phyloP scores from a whole-genome alignment of 2,888 invertebrate genomes.

The Ferrisia virgata region DNA sequence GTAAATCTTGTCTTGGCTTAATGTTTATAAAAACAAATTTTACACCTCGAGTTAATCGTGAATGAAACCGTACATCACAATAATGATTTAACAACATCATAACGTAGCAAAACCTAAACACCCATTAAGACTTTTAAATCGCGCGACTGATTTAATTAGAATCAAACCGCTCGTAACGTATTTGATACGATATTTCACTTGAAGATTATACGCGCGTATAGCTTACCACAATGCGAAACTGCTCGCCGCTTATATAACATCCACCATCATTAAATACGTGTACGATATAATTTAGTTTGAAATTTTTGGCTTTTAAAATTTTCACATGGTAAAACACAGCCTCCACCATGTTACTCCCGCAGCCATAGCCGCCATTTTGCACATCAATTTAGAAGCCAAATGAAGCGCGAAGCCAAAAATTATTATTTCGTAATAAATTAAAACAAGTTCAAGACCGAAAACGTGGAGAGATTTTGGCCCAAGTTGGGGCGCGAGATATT shows the following conservation, averaged over 20 bases:
- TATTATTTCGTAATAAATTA: conserved; percentile 26
- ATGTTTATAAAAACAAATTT: neutral
- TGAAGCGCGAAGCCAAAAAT: conserved; percentile 29
- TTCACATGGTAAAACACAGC: neutral
- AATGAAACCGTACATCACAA: neutral
- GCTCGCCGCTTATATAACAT: neutral
- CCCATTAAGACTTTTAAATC: neutral
- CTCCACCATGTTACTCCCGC: neutral
- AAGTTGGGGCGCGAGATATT: conserved; percentile 14
- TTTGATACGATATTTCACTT: neutral
- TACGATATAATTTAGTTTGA: neutral
- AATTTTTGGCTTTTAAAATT: conserved; percentile 25
- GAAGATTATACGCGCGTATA: neutral
- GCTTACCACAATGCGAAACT: neutral
- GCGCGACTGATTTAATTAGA: neutral
- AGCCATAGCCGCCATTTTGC: neutral
- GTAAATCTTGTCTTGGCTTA: neutral
- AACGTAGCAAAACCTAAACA: neutral
- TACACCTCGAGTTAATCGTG: neutral
- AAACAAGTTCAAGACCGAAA: conserved; percentile 14
- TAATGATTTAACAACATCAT: neutral
- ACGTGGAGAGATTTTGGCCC: neutral
- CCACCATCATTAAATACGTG: neutral
- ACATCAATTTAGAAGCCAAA: neutral
- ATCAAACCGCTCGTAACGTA: neutral